Base-by-base conservation (phyloP, 2,797 vertebrate species). In the Paedocypris micromegethes region DNA sequence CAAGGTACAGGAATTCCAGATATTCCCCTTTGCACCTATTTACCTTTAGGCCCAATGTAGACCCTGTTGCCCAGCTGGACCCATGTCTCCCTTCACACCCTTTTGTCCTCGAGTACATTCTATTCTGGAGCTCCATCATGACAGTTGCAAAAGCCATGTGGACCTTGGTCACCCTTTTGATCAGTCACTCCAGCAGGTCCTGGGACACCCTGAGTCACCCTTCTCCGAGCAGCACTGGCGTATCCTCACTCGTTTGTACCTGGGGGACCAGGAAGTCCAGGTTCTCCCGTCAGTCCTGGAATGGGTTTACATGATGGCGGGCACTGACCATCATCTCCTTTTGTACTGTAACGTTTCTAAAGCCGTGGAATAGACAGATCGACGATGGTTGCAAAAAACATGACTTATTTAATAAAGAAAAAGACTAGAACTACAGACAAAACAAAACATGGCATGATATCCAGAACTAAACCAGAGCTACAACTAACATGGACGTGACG, bases 1-100 rank as follows among this genome's bases (percentile, higher is more conserved):
- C 88, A 89, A 38, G 85, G 84, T 57, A 86, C 87, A 1, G 84
- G 84, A 1, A 42, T 40, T 37, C 88, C 87, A 72, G 23, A 70
- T n/a, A 79, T 66, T 3, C 87, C 88, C 58, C 71, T 70, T 0
- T 52, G 5, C 75, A 86, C 70, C 23, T 55, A 38, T 3, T 75
- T 54, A 39, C 88, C 88, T 65, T 82, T 60, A 1, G 67, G 68
- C 5, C 87, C 87, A 8, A 4, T 59, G 2, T 0, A 2, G 0
- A 43, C 86, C 82, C 77, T 9, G 66, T 0, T 7, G 3, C 39
- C 78, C 78, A 1, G 6, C 4, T 1, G 7, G 3, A 3, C 81
- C 79, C 2, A 3, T 5, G 2, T 50, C 23, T 23, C 79, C 79
- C 63, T 72, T 61, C 1, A 53, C 43, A 9, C 83, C 81, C 47